These are phyloP conservation scores for Antheraea yamamai DNA, from an alignment of 2,888 invertebrate species.

Conservation along the genomic window DNA sequence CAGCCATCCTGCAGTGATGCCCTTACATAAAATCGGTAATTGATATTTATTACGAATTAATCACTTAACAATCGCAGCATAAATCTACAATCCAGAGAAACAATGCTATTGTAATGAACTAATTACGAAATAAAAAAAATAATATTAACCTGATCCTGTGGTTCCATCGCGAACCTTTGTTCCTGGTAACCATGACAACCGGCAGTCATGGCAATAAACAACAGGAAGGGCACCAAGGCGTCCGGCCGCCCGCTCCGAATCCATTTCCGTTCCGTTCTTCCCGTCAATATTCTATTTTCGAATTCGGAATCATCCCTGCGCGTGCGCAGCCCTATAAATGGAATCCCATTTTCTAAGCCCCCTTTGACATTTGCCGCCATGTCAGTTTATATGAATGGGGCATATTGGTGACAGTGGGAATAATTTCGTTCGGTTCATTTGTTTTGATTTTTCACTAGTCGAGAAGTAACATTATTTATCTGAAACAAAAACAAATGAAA, in stretches of 20 bases:
- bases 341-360: constrained; percentile 54
- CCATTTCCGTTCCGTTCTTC: constrained; percentile 56
- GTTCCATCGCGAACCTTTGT: constrained; percentile 96
- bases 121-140: background rate
- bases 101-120: too few species aligned
- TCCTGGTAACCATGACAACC: constrained; percentile 75
- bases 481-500: constrained; percentile 47
- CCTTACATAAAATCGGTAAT: too few species aligned
- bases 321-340: constrained; percentile 54
- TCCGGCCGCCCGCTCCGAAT: constrained; percentile 50
- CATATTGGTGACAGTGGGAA: constrained; percentile 57
- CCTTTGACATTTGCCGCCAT: constrained; percentile 65
- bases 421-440: constrained; percentile 19
- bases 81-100: too few species aligned
- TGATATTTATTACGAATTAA: too few species aligned
- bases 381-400: constrained; percentile 57
- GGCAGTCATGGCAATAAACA: constrained; percentile 52
- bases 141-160: constrained; percentile 86
- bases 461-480: constrained; percentile 44
- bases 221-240: constrained; percentile 59
- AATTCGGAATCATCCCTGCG: constrained; percentile 60
- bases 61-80: too few species aligned
- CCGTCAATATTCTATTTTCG: constrained; percentile 59
- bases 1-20: too few species aligned
- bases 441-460: constrained; percentile 21